Conservation (phyloP, 2,888 invertebrate genomes). For the Nemotelus pantherinus region DNA sequence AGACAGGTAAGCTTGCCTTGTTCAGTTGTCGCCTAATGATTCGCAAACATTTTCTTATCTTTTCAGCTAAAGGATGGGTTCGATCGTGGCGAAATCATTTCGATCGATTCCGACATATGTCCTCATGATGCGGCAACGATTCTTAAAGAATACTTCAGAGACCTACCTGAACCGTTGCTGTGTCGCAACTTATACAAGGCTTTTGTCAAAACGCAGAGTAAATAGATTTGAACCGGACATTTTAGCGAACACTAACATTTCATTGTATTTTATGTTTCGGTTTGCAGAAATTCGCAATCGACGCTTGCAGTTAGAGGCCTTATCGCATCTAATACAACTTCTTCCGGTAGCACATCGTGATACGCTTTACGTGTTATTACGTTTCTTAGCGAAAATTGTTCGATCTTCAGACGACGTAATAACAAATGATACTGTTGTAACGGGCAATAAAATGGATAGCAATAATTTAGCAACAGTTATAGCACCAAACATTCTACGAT, state of each 20-base stretch:
- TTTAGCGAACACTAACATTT: background rate
- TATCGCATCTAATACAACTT: conserved; percentile 85
- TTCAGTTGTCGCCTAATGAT: background rate
- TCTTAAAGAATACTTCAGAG: conserved; percentile 91
- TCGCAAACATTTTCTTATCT: conserved; percentile 1
- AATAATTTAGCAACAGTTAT: conserved; percentile 92
- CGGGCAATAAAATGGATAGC: conserved; percentile 93
- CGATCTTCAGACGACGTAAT: conserved; percentile 58
- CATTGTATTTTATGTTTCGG: conserved; percentile 18
- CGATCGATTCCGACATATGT: conserved; percentile 81
- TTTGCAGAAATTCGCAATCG: conserved; percentile 81
- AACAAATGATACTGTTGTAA: conserved; percentile 55
- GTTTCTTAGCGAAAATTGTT: conserved; percentile 75
- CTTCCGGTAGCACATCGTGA: conserved; percentile 89
- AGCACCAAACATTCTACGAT: conserved; percentile 92
- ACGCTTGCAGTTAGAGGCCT: conserved; percentile 82
- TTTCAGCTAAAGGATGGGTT: conserved; percentile 74
- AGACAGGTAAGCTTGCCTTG: conserved; percentile 74
- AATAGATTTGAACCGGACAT: conserved; percentile 59
- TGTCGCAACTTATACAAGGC: conserved; percentile 89
- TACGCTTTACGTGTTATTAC: conserved; percentile 79
- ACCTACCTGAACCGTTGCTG: conserved; percentile 90
- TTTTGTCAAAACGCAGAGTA: conserved; percentile 92
- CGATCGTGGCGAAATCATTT: conserved; percentile 80
- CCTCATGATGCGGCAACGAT: conserved; percentile 94